Base-by-base conservation (phyloP, 1,140 invertebrate species). In the Cyclina sinensis region DNA sequence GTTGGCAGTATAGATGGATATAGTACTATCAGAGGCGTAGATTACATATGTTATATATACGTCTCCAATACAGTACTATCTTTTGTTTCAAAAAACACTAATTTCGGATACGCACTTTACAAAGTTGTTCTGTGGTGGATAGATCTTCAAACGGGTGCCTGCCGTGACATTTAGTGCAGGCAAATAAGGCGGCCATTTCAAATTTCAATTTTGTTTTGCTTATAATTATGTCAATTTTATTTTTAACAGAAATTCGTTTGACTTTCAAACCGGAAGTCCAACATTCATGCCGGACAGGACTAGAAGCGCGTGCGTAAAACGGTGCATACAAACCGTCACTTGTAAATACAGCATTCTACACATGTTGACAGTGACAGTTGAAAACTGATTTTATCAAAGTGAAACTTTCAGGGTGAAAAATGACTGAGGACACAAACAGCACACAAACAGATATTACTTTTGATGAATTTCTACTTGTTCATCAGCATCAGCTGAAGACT, bases 81-180 rank as follows among this genome's bases (percentile, higher is more conserved):
- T 76, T 39, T 76, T 39, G 24, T 39, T 21, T 46, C 16, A 39
- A 37, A 73, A 73, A 73, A 73, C 32, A 73, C 7, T 0, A 73
- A 37, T 68, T 9, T 35, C 51, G 51, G 27, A 59, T 30, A 90
- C 96, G 96, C 96, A 99, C 98, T 97, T 99, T 99, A 96, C 98
- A 99, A 92, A 99, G 97, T 95, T 99, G 98, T 96, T 99, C 98
- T 43, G 98, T 98, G 84, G 98, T 97, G 70, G 98, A 99, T 90
- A 99, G 96, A 95, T 99, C 98, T 95, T 99, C 98, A 95, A 99
- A 99, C 68, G 98, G 98, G 96, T 99, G 98, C 93, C 98, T 97
- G 86, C 97, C 97, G 95, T 99, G 99, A 96, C 98, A 99, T 94
- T 97, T 97, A 70, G 98, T 99, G 96, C 98, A 99, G 68, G 98